Evolutionary conservation across 2,113 vertebrate genomes (phyloP).

Genomic region (Phycodurus eques): DNA sequence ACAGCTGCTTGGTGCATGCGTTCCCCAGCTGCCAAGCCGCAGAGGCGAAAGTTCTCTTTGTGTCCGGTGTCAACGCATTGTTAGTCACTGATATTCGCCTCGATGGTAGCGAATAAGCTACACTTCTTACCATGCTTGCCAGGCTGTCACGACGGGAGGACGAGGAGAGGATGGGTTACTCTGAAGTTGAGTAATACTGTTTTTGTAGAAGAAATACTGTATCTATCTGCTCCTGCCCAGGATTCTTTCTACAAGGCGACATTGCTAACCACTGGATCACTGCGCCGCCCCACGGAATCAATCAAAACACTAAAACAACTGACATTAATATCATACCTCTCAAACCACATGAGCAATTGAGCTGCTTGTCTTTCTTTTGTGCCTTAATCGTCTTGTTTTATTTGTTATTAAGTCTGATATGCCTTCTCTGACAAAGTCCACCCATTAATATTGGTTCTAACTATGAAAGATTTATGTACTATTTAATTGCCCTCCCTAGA

Average conservation of each 20-base stretch:
- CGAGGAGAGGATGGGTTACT: too few species aligned
- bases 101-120: too few species aligned
- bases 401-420: constrained; percentile 1
- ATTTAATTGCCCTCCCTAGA: constrained; percentile 7
- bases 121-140: too few species aligned
- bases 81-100: too few species aligned
- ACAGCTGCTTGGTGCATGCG: too few species aligned
- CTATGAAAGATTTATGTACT: constrained; percentile 18
- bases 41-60: too few species aligned
- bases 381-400: background rate
- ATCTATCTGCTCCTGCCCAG: too few species aligned
- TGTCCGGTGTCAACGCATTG: too few species aligned
- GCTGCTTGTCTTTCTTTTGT: constrained; percentile 1
- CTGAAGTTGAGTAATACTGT: too few species aligned
- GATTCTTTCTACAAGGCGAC: background rate
- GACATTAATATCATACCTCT: background rate
- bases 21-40: too few species aligned
- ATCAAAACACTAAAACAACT: constrained; percentile 11
- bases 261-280: background rate
- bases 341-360: constrained; percentile 1
- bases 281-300: background rate
- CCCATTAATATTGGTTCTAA: constrained; percentile 17
- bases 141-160: too few species aligned
- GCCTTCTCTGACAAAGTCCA: constrained; percentile 2
- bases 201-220: too few species aligned